Conservation (phyloP, 2,797 vertebrate genomes). For the Poecilia velifera region DNA sequence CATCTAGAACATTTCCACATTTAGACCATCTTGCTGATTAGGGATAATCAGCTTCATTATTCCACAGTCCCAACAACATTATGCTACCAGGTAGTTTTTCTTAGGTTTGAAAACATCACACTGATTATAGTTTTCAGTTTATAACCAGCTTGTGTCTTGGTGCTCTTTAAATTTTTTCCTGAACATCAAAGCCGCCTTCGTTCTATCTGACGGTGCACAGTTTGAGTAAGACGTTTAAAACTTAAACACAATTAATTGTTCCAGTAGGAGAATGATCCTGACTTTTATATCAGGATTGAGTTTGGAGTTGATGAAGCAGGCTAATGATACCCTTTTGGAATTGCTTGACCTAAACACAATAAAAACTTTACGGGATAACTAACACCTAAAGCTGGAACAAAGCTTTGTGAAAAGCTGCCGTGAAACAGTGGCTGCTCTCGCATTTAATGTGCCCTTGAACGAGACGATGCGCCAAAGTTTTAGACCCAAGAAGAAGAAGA, state of each 20-base stretch:
- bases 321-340: not conserved
- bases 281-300: not conserved
- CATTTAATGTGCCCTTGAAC: constrained; percentile 24
- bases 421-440: constrained; percentile 52
- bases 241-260: not conserved
- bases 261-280: not conserved
- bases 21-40: not conserved
- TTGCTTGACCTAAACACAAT: not conserved
- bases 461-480: constrained; percentile 4
- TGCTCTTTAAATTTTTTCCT: not conserved
- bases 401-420: not conserved
- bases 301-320: not conserved
- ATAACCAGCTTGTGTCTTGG: not conserved
- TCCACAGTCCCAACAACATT: not conserved
- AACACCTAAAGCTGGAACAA: too few species aligned
- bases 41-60: not conserved
- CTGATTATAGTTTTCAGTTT: not conserved
- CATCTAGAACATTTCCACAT: not conserved
- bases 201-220: not conserved
- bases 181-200: not conserved
- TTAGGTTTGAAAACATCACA: not conserved
- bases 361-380: not conserved
- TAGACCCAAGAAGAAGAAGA: not conserved
- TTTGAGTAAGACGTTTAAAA: not conserved
- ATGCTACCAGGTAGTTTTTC: not conserved